Base-by-base conservation (phyloP, 2,797 vertebrate species). In the Serranus cabrilla region DNA sequence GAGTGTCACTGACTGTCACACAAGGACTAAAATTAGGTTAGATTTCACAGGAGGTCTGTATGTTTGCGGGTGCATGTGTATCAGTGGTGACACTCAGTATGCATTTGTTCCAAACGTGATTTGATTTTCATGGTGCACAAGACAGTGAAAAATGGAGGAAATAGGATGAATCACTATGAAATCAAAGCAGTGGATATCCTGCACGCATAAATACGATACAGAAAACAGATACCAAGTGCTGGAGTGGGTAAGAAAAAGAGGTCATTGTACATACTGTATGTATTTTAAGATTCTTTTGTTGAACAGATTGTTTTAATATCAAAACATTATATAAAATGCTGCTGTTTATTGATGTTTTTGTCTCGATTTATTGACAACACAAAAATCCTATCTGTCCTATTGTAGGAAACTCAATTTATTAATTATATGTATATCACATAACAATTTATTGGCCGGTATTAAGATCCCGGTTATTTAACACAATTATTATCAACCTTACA, bases 1-100 rank as follows among this genome's bases (percentile, higher is more conserved):
- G 71, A 85, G 51, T 79, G 78, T 91, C 89, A 84, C 66, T 58
- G 61, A 51, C 82, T 87, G 90, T 87, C 87, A 86, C 79, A 83
- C 62, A 51, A 71, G 58, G 68, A 74, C 67, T 62, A 66, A 65
- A 81, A 89, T 85, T 86, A 85, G 71, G 76, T 89, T 90, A 87
- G 65, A 84, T 85, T 78, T 81, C 71, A 74, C 62, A 83, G 83
- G 66, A 78, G 51, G 73, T 56, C 81, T 62, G 63, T 64, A 59
- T 80, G 79, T 86, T 69, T 84, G 61, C 8, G 34, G 64, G 79
- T n/a, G 61, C 14, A 31, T 78, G 71, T 47, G 71, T 58, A 81
- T 83, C 66, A 63, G 69, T 23, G 42, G 60, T 13, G 76, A 80
- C 76, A 83, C 70, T 47, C 68, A 39, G 68, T 67, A 74, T 83